phyloP scores from a whole-genome alignment of 1,140 invertebrate genomes.

The Eubasilissa regina region DNA sequence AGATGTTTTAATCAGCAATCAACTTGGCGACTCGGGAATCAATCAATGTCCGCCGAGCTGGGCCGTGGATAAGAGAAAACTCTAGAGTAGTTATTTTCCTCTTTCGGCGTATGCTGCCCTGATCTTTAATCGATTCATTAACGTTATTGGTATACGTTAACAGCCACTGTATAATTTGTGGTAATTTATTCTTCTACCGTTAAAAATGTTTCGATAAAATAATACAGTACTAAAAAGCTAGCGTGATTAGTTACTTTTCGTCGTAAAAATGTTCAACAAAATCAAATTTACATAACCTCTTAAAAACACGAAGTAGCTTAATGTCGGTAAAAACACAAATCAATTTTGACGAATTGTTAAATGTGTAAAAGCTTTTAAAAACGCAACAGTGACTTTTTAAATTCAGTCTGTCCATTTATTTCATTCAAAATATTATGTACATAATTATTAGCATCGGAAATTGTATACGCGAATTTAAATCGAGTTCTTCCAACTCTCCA shows the following conservation, averaged over 20 bases:
- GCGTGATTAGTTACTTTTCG: constrained; percentile 37
- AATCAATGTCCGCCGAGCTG: constrained; percentile 39
- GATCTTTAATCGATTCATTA: constrained; percentile 45
- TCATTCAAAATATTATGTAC: too few relatives aligned
- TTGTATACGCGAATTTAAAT: too few relatives aligned
- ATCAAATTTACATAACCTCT: constrained; percentile 36
- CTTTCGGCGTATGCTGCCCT: constrained; percentile 35
- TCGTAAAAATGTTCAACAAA: constrained; percentile 23
- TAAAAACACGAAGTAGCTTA: constrained; percentile 9
- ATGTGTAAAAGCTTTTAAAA: not conserved
- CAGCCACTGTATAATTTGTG: constrained; percentile 40
- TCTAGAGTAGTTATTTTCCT: not conserved
- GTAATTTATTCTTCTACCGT: constrained; percentile 45
- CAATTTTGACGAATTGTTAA: not conserved
- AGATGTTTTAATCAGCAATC: constrained; percentile 51
- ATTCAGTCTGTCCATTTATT: too few relatives aligned
- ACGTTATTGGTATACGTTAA: constrained; percentile 38
- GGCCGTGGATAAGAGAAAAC: constrained; percentile 20
- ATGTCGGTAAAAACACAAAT: not conserved
- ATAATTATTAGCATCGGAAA: too few relatives aligned
- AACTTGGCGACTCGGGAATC: constrained; percentile 36
- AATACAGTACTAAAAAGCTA: constrained; percentile 18
- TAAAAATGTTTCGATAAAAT: constrained; percentile 29
- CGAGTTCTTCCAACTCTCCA: too few relatives aligned
- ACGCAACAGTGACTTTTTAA: too few relatives aligned